phyloP scores from a whole-genome alignment of 2,113 vertebrate species.

The Caranx melampygus region DNA sequence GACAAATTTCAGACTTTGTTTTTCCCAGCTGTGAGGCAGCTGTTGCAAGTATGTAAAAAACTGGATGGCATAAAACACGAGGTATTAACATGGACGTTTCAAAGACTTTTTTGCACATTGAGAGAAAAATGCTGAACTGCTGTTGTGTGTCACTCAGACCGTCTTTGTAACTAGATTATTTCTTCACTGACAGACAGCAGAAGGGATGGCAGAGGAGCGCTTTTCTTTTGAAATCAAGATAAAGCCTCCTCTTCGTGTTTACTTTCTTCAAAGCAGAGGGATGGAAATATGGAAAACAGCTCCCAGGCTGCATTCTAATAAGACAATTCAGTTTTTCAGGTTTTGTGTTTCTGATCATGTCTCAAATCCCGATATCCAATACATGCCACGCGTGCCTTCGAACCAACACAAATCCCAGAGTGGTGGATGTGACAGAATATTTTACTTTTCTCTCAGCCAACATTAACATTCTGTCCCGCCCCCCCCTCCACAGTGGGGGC shows the following conservation, averaged over 20 bases:
- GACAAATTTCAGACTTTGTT: conserved; percentile 33
- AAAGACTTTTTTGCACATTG: conserved; percentile 4
- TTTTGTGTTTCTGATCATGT: conserved; percentile 38
- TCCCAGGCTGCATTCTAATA: conserved; percentile 18
- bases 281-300: conserved; percentile 41
- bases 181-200: background rate
- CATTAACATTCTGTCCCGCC: conserved; percentile 25
- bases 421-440: conserved; percentile 27
- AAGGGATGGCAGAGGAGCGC: background rate
- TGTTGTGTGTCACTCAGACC: background rate
- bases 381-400: background rate
- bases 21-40: conserved; percentile 40
- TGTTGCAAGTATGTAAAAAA: conserved; percentile 11
- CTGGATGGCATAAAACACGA: conserved; percentile 3
- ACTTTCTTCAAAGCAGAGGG: conserved; percentile 2
- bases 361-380: background rate
- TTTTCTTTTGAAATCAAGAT: conserved; percentile 36
- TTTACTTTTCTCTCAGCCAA: conserved; percentile 17
- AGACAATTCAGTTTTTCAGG: conserved; percentile 20
- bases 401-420: background rate
- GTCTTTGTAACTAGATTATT: conserved; percentile 5
- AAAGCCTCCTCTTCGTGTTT: conserved; percentile 25
- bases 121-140: background rate
- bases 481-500: background rate
- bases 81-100: conserved; percentile 1